phyloP scores from a whole-genome alignment of 2,797 vertebrate species.

The Triplophysa bombifrons region DNA sequence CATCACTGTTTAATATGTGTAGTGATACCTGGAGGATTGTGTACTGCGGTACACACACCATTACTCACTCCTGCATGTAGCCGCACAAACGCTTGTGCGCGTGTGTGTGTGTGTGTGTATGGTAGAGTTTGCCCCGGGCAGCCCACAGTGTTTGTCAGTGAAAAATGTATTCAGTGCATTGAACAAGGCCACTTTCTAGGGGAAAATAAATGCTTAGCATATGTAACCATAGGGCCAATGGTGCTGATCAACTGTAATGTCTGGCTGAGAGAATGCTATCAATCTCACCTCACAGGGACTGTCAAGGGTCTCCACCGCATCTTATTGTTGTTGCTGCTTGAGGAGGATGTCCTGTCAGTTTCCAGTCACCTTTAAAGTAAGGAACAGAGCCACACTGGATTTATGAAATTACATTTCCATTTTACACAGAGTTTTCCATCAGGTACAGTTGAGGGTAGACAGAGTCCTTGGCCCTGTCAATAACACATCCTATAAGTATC shows the following conservation, averaged over 20 bases:
- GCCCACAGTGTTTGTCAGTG: slow-evolving; percentile 66
- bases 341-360: slow-evolving; percentile 69
- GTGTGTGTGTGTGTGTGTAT: slow-evolving; percentile 39
- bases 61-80: slow-evolving; percentile 57
- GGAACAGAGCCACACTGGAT: slow-evolving; percentile 63
- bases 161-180: slow-evolving; percentile 60
- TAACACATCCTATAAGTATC: slow-evolving; percentile 3
- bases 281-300: slow-evolving; percentile 65
- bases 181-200: slow-evolving; percentile 58
- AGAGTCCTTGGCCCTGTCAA: slow-evolving; percentile 39
- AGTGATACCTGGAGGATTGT: slow-evolving; percentile 46
- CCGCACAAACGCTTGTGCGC: slow-evolving; percentile 18
- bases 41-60: not conserved
- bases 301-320: slow-evolving; percentile 54
- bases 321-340: slow-evolving; percentile 64
- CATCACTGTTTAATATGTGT: slow-evolving; percentile 41
- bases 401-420: slow-evolving; percentile 72
- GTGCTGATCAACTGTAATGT: slow-evolving; percentile 64
- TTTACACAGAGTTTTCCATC: slow-evolving; percentile 60
- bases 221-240: slow-evolving; percentile 64
- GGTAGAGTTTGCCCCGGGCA: slow-evolving; percentile 48
- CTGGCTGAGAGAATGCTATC: slow-evolving; percentile 67
- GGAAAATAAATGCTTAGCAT: slow-evolving; percentile 62
- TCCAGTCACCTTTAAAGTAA: slow-evolving; percentile 67
- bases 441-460: slow-evolving; percentile 48